Percentiles rank a stretch among this genome's conserved stretches.
Conservation (phyloP, 2,797 vertebrate genomes). For the Muscicapa comitata region DNA sequence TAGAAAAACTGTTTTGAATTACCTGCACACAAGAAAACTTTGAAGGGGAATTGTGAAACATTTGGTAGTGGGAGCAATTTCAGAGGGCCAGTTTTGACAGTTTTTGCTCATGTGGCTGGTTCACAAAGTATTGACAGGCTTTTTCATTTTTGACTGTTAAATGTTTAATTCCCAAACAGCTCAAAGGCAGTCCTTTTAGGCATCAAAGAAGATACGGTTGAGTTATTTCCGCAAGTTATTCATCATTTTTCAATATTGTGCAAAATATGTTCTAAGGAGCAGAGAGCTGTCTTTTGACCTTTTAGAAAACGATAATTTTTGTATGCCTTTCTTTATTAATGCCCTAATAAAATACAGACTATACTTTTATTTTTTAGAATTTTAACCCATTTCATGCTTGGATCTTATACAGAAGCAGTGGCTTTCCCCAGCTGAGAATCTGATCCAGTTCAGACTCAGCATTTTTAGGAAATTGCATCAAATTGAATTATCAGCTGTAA, state of each 20-base stretch:
- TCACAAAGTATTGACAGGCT: neutral
- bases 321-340: slow-evolving; percentile 22
- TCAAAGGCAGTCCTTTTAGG: neutral
- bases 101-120: neutral
- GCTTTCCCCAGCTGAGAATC: neutral
- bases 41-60: neutral
- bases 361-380: neutral
- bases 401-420: neutral
- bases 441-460: neutral
- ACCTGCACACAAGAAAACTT: neutral
- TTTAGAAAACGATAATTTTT: slow-evolving; percentile 29
- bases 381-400: neutral
- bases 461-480: slow-evolving; percentile 5
- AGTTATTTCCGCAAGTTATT: slow-evolving; percentile 19
- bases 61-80: neutral
- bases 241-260: slow-evolving; percentile 9
- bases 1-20: neutral
- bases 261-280: slow-evolving; percentile 10
- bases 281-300: slow-evolving; percentile 37
- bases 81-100: neutral
- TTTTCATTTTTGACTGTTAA: slow-evolving; percentile 7
- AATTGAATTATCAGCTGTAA: slow-evolving; percentile 19
- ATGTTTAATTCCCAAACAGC: neutral
- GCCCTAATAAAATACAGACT: neutral
- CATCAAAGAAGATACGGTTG: neutral